Percentiles rank a stretch among this genome's conserved stretches.
Conservation (phyloP, 2,113 vertebrate genomes). For the Astatotilapia flaviijosephi region DNA sequence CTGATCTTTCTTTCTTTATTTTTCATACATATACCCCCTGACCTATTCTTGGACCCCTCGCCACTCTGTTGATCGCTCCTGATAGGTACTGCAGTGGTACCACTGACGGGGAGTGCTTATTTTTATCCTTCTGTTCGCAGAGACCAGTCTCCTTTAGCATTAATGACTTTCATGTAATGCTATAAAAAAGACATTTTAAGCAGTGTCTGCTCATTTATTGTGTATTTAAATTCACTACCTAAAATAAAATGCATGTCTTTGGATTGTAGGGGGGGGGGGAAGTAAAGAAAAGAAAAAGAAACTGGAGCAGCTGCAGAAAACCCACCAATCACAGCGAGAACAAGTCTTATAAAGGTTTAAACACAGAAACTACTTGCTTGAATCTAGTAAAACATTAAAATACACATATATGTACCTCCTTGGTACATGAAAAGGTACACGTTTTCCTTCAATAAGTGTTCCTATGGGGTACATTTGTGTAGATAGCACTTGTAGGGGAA, state of each 20-base stretch:
- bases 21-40: neutral
- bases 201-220: neutral
- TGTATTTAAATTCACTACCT: neutral
- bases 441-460: neutral
- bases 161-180: neutral
- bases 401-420: neutral
- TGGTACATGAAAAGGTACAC: neutral
- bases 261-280: rapidly evolving
- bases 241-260: neutral
- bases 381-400: neutral
- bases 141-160: neutral
- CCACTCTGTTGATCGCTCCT: neutral
- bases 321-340: neutral
- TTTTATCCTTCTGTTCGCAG: neutral
- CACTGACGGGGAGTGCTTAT: neutral
- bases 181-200: neutral
- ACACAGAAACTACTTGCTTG: neutral
- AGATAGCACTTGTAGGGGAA: neutral
- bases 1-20: rapidly evolving
- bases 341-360: neutral
- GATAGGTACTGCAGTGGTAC: neutral
- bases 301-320: neutral
- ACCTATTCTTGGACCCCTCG: neutral
- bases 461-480: neutral
- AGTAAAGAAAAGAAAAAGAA: neutral